phyloP scores from a whole-genome alignment of 2,888 invertebrate species.

The Siphonodentalium dalli region DNA sequence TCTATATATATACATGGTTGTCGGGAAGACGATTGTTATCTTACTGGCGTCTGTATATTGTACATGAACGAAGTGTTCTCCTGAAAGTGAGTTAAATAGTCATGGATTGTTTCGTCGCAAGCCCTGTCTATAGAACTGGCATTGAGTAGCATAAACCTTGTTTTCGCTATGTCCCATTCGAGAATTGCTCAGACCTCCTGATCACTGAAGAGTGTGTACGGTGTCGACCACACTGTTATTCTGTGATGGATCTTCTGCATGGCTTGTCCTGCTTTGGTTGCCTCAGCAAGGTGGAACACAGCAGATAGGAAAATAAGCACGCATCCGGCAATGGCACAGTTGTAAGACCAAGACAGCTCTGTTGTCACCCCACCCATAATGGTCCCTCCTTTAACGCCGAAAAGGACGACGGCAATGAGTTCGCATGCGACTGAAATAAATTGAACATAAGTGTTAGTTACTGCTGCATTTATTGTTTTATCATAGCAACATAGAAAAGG shows the following conservation, averaged over 20 bases:
- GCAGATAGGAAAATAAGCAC: conserved; percentile 22
- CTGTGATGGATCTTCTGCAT: conserved; percentile 32
- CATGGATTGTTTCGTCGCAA: no score
- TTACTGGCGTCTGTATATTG: no score
- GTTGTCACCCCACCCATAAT: conserved; percentile 18
- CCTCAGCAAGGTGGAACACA: conserved; percentile 28
- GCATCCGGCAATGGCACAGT: conserved; percentile 20
- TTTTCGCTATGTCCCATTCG: no score
- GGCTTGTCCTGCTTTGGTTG: conserved; percentile 25
- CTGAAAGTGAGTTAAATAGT: no score
- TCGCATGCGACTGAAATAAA: conserved; percentile 25
- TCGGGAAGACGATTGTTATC: no score
- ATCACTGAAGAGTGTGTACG: conserved; percentile 34
- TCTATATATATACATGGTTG: no score
- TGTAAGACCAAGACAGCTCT: conserved; percentile 23
- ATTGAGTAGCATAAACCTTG: no score
- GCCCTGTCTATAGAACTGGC: no score
- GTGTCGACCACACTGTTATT: conserved; percentile 28
- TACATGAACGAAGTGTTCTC: no score
- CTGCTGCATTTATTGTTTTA: no score
- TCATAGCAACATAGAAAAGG: no score
- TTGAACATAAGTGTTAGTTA: no score
- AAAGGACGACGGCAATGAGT: conserved; percentile 20
- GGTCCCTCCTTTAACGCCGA: conserved; percentile 20
- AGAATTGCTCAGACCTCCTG: conserved; percentile 19